Conservation (phyloP, 2,797 vertebrate species). For the Poecilia wingei region DNA sequence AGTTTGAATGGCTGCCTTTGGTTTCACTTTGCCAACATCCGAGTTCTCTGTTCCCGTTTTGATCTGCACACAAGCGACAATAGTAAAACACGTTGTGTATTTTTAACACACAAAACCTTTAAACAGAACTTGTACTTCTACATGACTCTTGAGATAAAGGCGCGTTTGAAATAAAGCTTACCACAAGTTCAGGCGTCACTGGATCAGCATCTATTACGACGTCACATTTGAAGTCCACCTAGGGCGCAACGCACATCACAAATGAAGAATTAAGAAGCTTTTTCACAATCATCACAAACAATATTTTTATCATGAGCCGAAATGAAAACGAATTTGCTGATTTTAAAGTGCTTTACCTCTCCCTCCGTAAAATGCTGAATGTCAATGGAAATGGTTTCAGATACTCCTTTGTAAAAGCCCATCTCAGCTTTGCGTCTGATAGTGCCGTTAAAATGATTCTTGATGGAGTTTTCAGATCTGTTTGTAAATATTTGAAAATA, state of each 20-base stretch:
- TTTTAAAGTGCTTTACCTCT: slow-evolving; percentile 56
- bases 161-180: slow-evolving; percentile 2
- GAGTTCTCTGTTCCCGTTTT: slow-evolving; percentile 10
- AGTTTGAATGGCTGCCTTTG: slow-evolving; percentile 9
- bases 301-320: neutral
- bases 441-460: slow-evolving; percentile 93
- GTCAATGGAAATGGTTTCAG: slow-evolving; percentile 57
- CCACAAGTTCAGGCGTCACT: slow-evolving; percentile 53
- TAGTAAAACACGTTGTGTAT: neutral
- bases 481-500: slow-evolving; percentile 1
- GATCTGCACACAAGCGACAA: slow-evolving; percentile 32
- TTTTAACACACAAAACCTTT: neutral
- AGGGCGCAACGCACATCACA: slow-evolving; percentile 33
- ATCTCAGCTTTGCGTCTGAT: slow-evolving; percentile 88
- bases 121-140: neutral
- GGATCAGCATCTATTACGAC: slow-evolving; percentile 75
- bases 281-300: slow-evolving; percentile 5
- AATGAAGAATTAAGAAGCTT: slow-evolving; percentile 10
- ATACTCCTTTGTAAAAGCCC: slow-evolving; percentile 70
- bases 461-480: slow-evolving; percentile 93
- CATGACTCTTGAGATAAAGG: neutral
- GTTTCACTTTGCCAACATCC: slow-evolving; percentile 32
- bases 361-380: slow-evolving; percentile 65
- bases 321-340: neutral
- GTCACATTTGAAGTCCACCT: slow-evolving; percentile 77